These are phyloP conservation scores for Murina feae DNA, from an alignment of 2,113 vertebrate species.

Conservation along the genomic window DNA sequence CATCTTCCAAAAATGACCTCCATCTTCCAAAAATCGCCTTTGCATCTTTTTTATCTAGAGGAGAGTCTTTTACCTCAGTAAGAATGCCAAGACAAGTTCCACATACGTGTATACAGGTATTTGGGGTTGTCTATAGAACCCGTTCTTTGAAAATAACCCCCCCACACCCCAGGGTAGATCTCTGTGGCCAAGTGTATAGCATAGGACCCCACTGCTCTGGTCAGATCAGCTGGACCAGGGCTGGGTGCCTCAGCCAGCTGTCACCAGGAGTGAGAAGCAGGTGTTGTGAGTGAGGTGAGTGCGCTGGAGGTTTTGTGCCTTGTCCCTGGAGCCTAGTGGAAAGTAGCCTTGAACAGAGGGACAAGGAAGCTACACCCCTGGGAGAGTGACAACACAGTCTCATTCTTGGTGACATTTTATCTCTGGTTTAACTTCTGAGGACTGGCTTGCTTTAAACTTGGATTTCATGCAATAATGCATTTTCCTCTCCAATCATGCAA, in stretches of 20 bases:
- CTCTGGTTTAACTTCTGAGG: background rate
- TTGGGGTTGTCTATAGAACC: background rate
- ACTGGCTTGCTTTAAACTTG: background rate
- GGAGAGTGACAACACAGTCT: background rate
- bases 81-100: background rate
- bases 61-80: background rate
- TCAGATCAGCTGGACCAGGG: no score
- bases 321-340: rapidly evolving
- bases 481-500: background rate
- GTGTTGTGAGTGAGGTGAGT: background rate
- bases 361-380: rapidly evolving
- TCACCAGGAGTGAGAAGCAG: background rate
- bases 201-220: background rate
- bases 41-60: background rate
- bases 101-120: rapidly evolving
- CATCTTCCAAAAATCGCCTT: background rate
- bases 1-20: no score
- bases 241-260: background rate
- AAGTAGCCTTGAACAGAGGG: rapidly evolving
- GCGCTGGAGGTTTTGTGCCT: background rate
- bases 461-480: background rate
- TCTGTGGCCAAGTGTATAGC: background rate
- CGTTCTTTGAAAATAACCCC: background rate
- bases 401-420: background rate
- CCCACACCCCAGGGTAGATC: background rate